A percentile compares a stretch with the other conserved stretches of the same genome.
Evolutionary conservation across 2,113 vertebrate species (phyloP).

Genomic region (Leptobrachium leishanense): DNA sequence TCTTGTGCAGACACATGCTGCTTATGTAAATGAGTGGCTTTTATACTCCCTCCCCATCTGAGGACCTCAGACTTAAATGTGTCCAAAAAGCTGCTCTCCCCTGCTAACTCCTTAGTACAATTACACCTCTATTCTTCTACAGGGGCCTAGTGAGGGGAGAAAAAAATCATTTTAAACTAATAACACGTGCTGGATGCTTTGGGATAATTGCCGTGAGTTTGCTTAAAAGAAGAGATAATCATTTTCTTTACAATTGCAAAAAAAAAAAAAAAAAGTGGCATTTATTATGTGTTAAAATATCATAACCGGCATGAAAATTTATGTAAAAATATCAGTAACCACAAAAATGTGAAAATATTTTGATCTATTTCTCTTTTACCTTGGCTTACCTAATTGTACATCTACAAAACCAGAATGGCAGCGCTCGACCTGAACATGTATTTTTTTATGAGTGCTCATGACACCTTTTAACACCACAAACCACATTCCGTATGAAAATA

Average conservation of each 20-base stretch:
- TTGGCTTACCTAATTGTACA: no score
- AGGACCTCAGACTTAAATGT: slow-evolving; percentile 75
- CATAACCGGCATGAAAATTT: neutral
- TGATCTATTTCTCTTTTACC: neutral
- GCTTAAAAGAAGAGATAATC: slow-evolving; percentile 59
- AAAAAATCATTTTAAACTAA: slow-evolving; percentile 64
- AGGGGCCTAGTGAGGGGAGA: slow-evolving; percentile 55
- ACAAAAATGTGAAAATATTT: neutral
- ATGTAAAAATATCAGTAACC: neutral
- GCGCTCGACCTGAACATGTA: no score
- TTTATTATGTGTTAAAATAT: neutral
- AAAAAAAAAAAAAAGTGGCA: slow-evolving; percentile 24
- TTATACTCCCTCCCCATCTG: slow-evolving; percentile 72
- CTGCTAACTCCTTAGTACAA: slow-evolving; percentile 62
- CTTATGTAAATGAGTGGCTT: slow-evolving; percentile 83
- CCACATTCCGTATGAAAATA: neutral
- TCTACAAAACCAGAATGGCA: no score
- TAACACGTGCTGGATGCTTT: slow-evolving; percentile 65
- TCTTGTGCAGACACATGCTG: slow-evolving; percentile 74
- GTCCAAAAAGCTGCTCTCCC: slow-evolving; percentile 66
- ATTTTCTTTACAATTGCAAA: slow-evolving; percentile 50
- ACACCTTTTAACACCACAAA: neutral
- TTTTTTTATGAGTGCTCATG: no score
- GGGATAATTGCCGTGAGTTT: slow-evolving; percentile 64
- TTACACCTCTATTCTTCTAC: slow-evolving; percentile 63